Evolutionary conservation across 2,113 vertebrate genomes (phyloP).

Genomic region (Gadus chalcogrammus): DNA sequence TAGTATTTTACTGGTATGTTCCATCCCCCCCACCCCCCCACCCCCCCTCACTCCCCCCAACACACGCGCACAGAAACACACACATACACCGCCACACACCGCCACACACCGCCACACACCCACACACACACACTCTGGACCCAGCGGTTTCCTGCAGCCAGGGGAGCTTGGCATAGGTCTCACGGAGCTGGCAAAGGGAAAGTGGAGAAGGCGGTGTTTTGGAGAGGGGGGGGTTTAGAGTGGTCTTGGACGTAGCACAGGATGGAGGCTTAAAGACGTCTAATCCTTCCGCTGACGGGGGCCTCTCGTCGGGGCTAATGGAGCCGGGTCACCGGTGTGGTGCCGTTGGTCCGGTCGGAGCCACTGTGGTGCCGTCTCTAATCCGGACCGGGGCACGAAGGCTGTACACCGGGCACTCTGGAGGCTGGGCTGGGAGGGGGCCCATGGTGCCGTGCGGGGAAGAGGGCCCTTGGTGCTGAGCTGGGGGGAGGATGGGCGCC

Average conservation of each 20-base stretch:
- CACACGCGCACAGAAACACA: too few relatives aligned
- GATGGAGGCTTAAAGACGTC: conserved; percentile 43
- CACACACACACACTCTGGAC: too few relatives aligned
- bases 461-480: not conserved
- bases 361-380: too few relatives aligned
- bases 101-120: too few relatives aligned
- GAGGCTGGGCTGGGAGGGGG: conserved; percentile 24
- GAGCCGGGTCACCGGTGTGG: too few relatives aligned
- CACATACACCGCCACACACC: too few relatives aligned
- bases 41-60: too few relatives aligned
- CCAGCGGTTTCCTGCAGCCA: conserved; percentile 32
- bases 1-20: not conserved
- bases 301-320: conserved; percentile 1
- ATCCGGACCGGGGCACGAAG: too few relatives aligned
- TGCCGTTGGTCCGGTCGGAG: too few relatives aligned
- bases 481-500: not conserved
- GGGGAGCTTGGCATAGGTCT: conserved; percentile 51
- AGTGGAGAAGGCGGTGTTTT: conserved; percentile 2
- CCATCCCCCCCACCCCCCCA: too few relatives aligned
- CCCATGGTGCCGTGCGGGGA: conserved; percentile 27
- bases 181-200: conserved; percentile 44
- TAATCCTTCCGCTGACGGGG: conserved; percentile 41
- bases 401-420: too few relatives aligned
- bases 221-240: not conserved
- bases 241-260: conserved; percentile 16